A percentile compares a stretch with the other conserved stretches of the same genome.
phyloP scores from a whole-genome alignment of 2,113 vertebrate genomes.

The Cebus imitator region DNA sequence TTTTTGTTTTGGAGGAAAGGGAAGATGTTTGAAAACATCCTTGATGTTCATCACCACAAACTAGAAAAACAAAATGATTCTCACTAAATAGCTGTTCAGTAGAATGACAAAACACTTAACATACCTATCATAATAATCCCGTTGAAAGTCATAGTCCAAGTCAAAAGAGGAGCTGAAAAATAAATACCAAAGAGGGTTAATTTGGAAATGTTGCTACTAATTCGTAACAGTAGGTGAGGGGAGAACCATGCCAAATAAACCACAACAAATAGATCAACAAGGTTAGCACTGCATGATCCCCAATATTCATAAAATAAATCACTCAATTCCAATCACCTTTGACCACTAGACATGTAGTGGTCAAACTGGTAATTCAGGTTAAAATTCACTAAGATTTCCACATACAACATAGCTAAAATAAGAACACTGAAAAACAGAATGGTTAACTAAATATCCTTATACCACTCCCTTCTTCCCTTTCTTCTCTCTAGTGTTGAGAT shows the following conservation, averaged over 20 bases:
- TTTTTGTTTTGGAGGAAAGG: background rate
- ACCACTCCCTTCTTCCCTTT: background rate
- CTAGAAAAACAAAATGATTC: background rate
- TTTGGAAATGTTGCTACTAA: slow-evolving; percentile 43
- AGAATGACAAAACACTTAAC: slow-evolving; percentile 45
- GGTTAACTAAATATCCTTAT: slow-evolving; percentile 17
- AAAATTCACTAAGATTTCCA: slow-evolving; percentile 13
- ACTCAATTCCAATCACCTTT: background rate
- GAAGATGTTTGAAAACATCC: background rate
- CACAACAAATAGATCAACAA: slow-evolving; percentile 47
- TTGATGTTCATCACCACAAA: background rate
- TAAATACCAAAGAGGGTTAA: slow-evolving; percentile 35
- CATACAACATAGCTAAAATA: background rate
- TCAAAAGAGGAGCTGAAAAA: slow-evolving; percentile 90
- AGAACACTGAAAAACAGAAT: slow-evolving; percentile 25
- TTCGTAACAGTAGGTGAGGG: slow-evolving; percentile 28
- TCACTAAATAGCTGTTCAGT: background rate
- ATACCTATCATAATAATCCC: slow-evolving; percentile 93
- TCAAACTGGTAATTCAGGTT: background rate
- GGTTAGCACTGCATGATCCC: slow-evolving; percentile 51
- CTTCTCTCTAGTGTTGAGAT: background rate
- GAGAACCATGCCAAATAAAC: slow-evolving; percentile 52
- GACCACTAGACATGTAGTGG: background rate
- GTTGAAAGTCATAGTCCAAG: slow-evolving; percentile 92
- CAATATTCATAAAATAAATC: slow-evolving; percentile 36